These are phyloP conservation scores for Mesaphorura yosii DNA, from an alignment of 1,140 invertebrate species.

Conservation along the genomic window DNA sequence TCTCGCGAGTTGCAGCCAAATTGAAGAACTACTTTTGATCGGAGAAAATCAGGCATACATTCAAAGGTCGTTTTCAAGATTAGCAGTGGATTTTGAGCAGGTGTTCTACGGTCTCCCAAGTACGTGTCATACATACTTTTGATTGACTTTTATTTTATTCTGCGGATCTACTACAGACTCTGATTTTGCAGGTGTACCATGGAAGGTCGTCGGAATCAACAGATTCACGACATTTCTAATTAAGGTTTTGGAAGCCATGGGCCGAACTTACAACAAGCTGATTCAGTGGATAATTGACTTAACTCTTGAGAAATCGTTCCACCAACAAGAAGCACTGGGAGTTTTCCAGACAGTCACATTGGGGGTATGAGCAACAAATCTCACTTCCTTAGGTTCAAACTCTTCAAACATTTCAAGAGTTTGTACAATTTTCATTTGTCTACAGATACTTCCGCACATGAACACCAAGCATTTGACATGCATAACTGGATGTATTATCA, in stretches of 20 bases:
- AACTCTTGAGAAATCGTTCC: too few species aligned
- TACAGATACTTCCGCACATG: too few species aligned
- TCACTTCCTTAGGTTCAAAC: too few species aligned
- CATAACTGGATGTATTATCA: too few species aligned
- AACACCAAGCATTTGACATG: too few species aligned
- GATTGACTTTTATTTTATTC: background rate
- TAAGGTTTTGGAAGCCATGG: slow-evolving; percentile 15
- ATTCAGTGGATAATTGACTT: too few species aligned
- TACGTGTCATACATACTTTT: slow-evolving; percentile 7
- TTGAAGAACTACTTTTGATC: slow-evolving; percentile 16
- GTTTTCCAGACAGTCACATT: too few species aligned
- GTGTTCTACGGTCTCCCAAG: slow-evolving; percentile 14
- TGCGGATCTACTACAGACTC: background rate
- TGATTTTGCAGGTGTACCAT: slow-evolving; percentile 15
- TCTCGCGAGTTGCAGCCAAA: slow-evolving; percentile 18
- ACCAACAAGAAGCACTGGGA: too few species aligned
- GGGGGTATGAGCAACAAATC: too few species aligned
- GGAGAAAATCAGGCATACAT: slow-evolving; percentile 24
- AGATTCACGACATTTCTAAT: slow-evolving; percentile 13
- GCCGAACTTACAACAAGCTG: too few species aligned
- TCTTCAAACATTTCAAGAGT: too few species aligned
- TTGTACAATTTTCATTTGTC: too few species aligned
- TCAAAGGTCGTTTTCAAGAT: slow-evolving; percentile 12
- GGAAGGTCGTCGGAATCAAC: slow-evolving; percentile 9
- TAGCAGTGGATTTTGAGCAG: slow-evolving; percentile 7